phyloP scores from a whole-genome alignment of 2,113 vertebrate species.

The Rhineura floridana region DNA sequence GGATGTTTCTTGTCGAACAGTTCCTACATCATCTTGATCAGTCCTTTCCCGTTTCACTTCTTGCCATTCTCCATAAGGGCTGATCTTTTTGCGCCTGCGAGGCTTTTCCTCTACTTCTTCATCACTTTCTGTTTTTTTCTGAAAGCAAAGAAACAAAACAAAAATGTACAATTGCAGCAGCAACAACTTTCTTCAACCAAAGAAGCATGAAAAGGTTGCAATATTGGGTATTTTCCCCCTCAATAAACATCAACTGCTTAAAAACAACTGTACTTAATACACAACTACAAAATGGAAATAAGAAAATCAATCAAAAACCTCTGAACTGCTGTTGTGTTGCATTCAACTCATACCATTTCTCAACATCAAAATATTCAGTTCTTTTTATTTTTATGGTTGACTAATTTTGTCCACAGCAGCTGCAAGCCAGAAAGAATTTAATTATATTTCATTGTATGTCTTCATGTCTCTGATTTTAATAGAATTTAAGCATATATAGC shows the following conservation, averaged over 20 bases:
- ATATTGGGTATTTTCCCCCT: background rate
- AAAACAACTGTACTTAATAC: background rate
- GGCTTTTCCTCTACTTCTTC: conserved; percentile 64
- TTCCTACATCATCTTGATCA: conserved; percentile 47
- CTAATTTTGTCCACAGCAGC: background rate
- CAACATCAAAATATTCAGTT: background rate
- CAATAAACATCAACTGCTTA: background rate
- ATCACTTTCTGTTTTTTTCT: conserved; percentile 71
- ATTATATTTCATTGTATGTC: background rate
- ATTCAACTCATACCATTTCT: no score
- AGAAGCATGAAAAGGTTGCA: background rate
- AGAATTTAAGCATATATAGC: no score
- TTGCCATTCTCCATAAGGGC: conserved; percentile 90
- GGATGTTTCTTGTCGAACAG: conserved; percentile 62
- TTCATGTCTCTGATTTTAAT: background rate
- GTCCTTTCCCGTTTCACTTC: conserved; percentile 75
- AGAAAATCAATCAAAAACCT: background rate
- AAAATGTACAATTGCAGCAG: background rate
- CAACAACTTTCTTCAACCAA: background rate
- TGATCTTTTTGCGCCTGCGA: conserved; percentile 68
- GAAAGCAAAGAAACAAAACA: conserved; percentile 50
- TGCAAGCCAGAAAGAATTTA: background rate
- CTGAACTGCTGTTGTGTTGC: background rate
- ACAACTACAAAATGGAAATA: background rate
- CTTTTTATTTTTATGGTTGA: background rate